phyloP scores from a whole-genome alignment of 2,888 invertebrate genomes.

The Papilio protenor region DNA sequence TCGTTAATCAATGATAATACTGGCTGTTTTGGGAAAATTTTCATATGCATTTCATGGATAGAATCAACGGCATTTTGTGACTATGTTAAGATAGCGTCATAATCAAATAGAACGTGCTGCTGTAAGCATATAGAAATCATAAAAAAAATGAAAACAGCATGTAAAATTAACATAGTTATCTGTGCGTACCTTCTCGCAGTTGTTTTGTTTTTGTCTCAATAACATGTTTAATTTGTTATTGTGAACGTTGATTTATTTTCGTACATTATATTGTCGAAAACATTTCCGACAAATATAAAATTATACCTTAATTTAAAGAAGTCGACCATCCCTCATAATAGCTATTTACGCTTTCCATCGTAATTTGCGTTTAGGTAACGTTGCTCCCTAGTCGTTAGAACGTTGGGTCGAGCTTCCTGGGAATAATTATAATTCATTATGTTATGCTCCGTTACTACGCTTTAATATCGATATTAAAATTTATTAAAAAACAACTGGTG shows the following conservation, averaged over 20 bases:
- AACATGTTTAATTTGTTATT: no score
- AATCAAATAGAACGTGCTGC: no score
- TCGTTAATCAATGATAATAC: background rate
- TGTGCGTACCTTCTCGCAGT: no score
- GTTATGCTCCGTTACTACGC: slow-evolving; percentile 62
- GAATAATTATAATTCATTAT: slow-evolving; percentile 79
- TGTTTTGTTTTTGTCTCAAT: no score
- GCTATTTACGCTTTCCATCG: slow-evolving; percentile 78
- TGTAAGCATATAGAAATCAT: no score
- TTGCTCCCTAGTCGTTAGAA: slow-evolving; percentile 75
- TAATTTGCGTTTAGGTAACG: slow-evolving; percentile 80
- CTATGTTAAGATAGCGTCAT: no score
- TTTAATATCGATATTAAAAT: slow-evolving; percentile 58
- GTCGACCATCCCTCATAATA: slow-evolving; percentile 71
- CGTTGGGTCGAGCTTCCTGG: slow-evolving; percentile 60
- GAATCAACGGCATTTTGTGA: background rate
- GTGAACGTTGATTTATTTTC: no score
- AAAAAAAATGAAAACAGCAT: no score
- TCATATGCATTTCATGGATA: background rate
- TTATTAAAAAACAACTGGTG: slow-evolving; percentile 45
- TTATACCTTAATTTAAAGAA: slow-evolving; percentile 65
- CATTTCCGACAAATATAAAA: no score
- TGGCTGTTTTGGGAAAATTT: background rate
- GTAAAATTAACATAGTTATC: no score
- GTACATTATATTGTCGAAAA: no score